These are phyloP conservation scores for Phyto melanocephala DNA, from an alignment of 2,888 invertebrate species.

Conservation along the genomic window DNA sequence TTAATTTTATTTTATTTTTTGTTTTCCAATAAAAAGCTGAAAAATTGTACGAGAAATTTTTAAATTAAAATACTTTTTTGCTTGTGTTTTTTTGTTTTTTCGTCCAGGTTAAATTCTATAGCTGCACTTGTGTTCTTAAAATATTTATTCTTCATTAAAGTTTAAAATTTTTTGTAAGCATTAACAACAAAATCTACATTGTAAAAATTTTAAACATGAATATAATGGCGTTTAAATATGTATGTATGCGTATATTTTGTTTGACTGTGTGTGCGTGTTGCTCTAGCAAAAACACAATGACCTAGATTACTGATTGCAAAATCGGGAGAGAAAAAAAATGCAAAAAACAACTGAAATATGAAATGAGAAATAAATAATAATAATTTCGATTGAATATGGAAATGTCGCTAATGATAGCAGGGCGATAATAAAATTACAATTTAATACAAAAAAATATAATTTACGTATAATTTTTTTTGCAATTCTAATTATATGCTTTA, in stretches of 20 bases:
- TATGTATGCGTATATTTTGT: background rate
- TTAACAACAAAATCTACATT: background rate
- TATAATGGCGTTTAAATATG: background rate
- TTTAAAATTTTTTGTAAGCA: constrained; percentile 13
- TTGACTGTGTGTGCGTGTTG: too few species aligned
- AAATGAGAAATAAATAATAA: constrained; percentile 13
- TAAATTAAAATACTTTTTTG: background rate
- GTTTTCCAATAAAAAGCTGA: background rate
- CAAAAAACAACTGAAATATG: too few species aligned
- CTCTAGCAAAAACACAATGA: constrained; percentile 22
- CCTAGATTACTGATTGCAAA: constrained; percentile 20
- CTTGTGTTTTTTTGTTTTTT: background rate
- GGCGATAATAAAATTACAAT: constrained; percentile 1
- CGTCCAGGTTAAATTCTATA: background rate
- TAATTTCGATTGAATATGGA: constrained; percentile 19
- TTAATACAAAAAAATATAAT: too few species aligned
- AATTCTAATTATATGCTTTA: too few species aligned
- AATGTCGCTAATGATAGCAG: constrained; percentile 23
- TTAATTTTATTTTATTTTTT: background rate
- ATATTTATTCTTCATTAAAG: constrained; percentile 25
- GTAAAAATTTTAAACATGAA: background rate
- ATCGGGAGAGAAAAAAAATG: background rate
- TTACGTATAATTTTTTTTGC: too few species aligned
- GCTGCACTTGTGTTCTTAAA: background rate
- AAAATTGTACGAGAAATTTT: background rate